Evolutionary conservation across 2,888 invertebrate genomes (phyloP).

Genomic region (Orchesella flavescens): DNA sequence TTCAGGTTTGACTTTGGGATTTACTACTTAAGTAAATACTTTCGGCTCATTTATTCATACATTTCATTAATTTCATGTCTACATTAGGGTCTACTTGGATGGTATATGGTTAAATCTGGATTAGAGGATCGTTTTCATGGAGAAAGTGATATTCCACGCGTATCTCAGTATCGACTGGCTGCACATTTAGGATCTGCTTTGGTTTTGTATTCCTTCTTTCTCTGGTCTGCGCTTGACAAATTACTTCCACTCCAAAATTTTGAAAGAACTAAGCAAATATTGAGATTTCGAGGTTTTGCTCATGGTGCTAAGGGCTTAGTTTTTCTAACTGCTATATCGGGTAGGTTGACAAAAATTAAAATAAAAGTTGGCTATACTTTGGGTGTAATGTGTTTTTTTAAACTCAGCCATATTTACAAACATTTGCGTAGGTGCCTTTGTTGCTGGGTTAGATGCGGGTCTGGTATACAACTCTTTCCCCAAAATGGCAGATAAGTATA

Average conservation of each 20-base stretch:
- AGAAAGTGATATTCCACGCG: constrained; percentile 87
- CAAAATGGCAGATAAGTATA: constrained; percentile 96
- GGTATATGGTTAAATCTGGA: constrained; percentile 99
- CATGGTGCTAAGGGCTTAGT: constrained; percentile 89
- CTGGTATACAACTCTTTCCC: constrained; percentile 98
- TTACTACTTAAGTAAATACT: too few relatives aligned
- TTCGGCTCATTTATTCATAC: too few relatives aligned
- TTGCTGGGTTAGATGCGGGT: constrained; percentile 98
- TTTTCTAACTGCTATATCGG: constrained; percentile 91
- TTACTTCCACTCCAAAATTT: constrained; percentile 79
- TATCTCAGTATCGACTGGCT: constrained; percentile 96
- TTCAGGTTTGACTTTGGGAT: too few relatives aligned
- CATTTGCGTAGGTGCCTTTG: constrained; percentile 90
- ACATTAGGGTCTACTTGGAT: constrained; percentile 93
- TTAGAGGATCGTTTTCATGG: constrained; percentile 89
- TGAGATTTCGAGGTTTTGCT: constrained; percentile 79
- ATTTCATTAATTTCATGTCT: too few relatives aligned
- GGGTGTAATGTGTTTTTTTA: neutral
- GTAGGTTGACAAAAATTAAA: constrained; percentile 73
- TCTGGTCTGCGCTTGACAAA: constrained; percentile 86
- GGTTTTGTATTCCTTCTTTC: constrained; percentile 87
- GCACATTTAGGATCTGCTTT: constrained; percentile 94
- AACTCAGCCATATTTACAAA: too few relatives aligned
- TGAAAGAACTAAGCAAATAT: constrained; percentile 70
- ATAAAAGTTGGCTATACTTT: too few relatives aligned